Percentiles rank a stretch among this genome's conserved stretches.
These are phyloP conservation scores for Leptinotarsa defecta DNA, from an alignment of 1,140 invertebrate species.

Conservation along the genomic window DNA sequence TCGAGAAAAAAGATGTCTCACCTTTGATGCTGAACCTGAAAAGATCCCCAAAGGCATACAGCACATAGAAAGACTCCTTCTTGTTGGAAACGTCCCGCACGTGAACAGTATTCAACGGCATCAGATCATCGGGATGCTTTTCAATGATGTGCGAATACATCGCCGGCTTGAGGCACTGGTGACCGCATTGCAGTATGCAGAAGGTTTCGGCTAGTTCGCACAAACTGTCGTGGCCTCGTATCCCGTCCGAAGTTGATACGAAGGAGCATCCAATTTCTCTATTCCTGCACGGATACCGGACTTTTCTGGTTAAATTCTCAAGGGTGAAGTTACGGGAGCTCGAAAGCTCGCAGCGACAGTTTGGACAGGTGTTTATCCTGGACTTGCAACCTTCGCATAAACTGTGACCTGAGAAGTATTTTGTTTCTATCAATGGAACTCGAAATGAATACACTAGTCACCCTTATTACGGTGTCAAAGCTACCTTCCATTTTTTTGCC, in stretches of 20 bases:
- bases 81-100: not conserved
- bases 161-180: not conserved
- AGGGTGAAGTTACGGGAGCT: constrained; percentile 59
- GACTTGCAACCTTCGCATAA: constrained; percentile 58
- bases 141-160: not conserved
- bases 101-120: constrained; percentile 7
- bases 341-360: constrained; percentile 58
- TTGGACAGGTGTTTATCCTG: constrained; percentile 58
- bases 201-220: constrained; percentile 28
- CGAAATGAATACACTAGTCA: not conserved
- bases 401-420: constrained; percentile 55
- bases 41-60: constrained; percentile 22
- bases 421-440: not conserved
- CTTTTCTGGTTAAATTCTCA: constrained; percentile 43
- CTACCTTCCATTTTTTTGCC: no score
- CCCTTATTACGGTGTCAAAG: not conserved
- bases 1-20: constrained; percentile 18
- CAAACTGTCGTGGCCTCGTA: constrained; percentile 24
- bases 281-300: constrained; percentile 35
- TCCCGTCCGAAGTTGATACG: constrained; percentile 31
- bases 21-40: constrained; percentile 27
- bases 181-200: constrained; percentile 24
- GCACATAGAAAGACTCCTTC: constrained; percentile 19
- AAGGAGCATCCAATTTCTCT: constrained; percentile 32
- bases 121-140: not conserved